These are phyloP conservation scores for Suncus etruscus DNA, from an alignment of 2,113 vertebrate species.

Conservation along the genomic window DNA sequence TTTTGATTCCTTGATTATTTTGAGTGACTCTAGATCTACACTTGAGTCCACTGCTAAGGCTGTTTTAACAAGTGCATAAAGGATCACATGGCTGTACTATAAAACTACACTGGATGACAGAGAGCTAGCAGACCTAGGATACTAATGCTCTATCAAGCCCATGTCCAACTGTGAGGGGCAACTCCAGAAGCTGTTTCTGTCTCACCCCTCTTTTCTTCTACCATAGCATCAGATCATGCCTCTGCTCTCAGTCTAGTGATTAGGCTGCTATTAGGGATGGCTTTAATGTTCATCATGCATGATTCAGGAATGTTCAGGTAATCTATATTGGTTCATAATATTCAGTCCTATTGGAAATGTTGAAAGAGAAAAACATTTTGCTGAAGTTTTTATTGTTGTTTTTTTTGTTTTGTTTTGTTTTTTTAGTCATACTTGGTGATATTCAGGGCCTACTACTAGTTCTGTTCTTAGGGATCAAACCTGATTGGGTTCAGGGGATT, in stretches of 20 bases:
- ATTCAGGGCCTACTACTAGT: too few species aligned
- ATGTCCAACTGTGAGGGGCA: background rate
- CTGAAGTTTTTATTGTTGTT: too few species aligned
- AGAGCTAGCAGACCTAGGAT: background rate
- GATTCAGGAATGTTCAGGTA: too few species aligned
- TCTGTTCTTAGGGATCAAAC: too few species aligned
- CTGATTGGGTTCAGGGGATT: too few species aligned
- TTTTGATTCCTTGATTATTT: background rate
- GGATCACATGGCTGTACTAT: background rate
- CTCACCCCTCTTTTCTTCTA: background rate
- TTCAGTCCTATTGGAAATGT: background rate
- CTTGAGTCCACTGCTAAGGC: too few species aligned
- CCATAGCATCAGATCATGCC: too few species aligned
- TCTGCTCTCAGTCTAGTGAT: background rate
- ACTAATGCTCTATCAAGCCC: background rate
- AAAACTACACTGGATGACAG: background rate
- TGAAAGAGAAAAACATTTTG: background rate
- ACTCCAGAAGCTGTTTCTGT: background rate
- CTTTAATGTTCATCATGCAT: background rate
- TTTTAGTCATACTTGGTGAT: too few species aligned
- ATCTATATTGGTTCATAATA: background rate
- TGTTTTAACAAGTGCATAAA: rapidly evolving
- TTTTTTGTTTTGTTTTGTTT: background rate
- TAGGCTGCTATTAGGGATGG: background rate
- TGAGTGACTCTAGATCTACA: background rate